A percentile compares a stretch with the other conserved stretches of the same genome.
Conservation (phyloP, 2,113 vertebrate genomes). For the Psilopsiagon aurifrons region DNA sequence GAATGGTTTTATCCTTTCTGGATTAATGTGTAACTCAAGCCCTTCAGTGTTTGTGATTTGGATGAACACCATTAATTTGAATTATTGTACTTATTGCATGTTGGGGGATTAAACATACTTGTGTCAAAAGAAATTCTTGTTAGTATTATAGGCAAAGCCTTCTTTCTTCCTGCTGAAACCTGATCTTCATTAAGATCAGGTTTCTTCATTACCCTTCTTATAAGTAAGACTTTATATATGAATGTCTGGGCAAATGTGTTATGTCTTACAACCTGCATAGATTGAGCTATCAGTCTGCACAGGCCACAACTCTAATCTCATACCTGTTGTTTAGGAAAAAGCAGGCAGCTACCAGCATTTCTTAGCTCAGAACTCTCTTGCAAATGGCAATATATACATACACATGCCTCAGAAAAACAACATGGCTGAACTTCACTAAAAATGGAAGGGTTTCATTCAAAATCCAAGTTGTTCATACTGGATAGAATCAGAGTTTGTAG, state of each 20-base stretch:
- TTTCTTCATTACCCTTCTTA: neutral
- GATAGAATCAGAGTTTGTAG: neutral
- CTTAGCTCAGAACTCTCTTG: neutral
- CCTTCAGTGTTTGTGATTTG: slow-evolving; percentile 28
- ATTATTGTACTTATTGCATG: neutral
- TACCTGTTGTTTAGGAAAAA: neutral
- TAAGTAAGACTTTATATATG: neutral
- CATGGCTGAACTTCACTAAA: neutral
- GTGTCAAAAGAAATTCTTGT: neutral
- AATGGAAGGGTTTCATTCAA: neutral
- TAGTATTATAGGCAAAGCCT: neutral
- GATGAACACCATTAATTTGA: slow-evolving; percentile 20
- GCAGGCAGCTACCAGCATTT: neutral
- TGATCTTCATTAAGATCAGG: neutral
- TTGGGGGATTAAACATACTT: neutral
- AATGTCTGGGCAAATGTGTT: neutral
- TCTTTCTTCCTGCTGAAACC: neutral
- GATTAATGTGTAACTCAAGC: slow-evolving; percentile 43
- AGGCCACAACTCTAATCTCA: neutral
- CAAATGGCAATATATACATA: neutral
- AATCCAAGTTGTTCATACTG: neutral
- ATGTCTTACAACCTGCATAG: neutral
- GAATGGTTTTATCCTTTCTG: neutral
- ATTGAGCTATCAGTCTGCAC: neutral
- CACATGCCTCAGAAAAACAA: neutral